Conservation (phyloP, 2,888 invertebrate species). For the Cataglyphis cursor region DNA sequence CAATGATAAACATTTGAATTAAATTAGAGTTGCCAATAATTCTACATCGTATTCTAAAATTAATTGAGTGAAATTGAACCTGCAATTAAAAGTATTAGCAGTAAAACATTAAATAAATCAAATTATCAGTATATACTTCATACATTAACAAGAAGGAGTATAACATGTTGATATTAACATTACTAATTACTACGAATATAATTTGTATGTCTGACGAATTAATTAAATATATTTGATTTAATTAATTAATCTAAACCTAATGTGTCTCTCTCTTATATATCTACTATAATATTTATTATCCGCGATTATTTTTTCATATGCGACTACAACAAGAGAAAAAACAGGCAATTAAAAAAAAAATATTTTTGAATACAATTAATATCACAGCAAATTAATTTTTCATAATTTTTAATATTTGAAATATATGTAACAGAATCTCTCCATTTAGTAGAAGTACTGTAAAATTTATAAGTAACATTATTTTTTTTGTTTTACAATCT, state of each 20-base stretch:
- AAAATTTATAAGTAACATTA: neutral
- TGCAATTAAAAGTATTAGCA: neutral
- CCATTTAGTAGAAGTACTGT: neutral
- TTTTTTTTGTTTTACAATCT: neutral
- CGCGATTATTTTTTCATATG: neutral
- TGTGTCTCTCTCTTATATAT: neutral
- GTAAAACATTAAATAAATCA: conserved; percentile 30
- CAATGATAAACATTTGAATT: neutral
- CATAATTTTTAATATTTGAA: neutral
- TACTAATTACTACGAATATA: conserved; percentile 16
- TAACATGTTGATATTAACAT: neutral
- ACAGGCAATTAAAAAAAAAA: neutral
- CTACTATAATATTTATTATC: neutral
- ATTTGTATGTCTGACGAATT: conserved; percentile 19
- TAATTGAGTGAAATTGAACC: conserved; percentile 24
- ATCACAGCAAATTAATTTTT: neutral
- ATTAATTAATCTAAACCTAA: conserved; percentile 32
- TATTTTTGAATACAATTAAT: neutral
- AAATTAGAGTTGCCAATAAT: neutral
- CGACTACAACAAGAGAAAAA: neutral
- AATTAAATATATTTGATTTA: conserved; percentile 34
- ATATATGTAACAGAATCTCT: neutral
- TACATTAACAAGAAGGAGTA: conserved; percentile 1
- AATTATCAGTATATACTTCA: conserved; percentile 10
- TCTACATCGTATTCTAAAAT: conserved; percentile 19